Base-by-base conservation (phyloP, 1,140 invertebrate species). In the Acromyrmex heyeri region DNA sequence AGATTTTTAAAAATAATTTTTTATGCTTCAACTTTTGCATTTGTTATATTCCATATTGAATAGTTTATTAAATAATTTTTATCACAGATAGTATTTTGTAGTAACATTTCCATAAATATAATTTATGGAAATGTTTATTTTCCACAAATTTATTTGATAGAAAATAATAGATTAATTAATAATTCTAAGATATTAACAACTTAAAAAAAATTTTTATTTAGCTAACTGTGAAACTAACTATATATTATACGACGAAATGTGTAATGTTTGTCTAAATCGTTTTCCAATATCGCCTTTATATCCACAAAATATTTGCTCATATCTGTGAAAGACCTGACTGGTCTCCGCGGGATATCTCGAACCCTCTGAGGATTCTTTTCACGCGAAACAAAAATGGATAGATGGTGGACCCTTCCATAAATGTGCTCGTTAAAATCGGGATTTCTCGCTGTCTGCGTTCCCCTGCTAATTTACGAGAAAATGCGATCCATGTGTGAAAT, bases 251-350 rank as follows among this genome's bases (percentile, higher is more conserved):
- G 38, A 2, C 5, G 3, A 44, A 78, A 30, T 27, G 0, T 69
- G 14, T 4, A 16, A 81, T 57, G 16, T 50, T 53, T 14, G 1
- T 50, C 21, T 70, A n/a, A 70, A 57, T 81, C 8, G 34, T 57
- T 70, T 24, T 61, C 34, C 53, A 1, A 44, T 70, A 53, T 70
- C 73, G 21, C 1, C 38, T 38, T 5, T 81, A 38, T 59, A 12
- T 70, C 16, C 65, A 81, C 65, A 69, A 81, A 81, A 81, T 81
- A 81, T 81, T 81, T 81, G 65, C 64, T 2, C 65, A 81, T 81
- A 81, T 81, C 78, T 81, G 78, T 81, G 78, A 70, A 81, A 81
- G 64, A 81, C 30, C 48, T 81, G 21, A 59, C 65, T 70, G 65
- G 78, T 81, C 65, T 70, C 78, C 3, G 4, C 14, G 65, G 78